Percentiles rank a stretch among this genome's conserved stretches.
Conservation (phyloP, 2,888 invertebrate species). For the Scelioninae gen. 1 region DNA sequence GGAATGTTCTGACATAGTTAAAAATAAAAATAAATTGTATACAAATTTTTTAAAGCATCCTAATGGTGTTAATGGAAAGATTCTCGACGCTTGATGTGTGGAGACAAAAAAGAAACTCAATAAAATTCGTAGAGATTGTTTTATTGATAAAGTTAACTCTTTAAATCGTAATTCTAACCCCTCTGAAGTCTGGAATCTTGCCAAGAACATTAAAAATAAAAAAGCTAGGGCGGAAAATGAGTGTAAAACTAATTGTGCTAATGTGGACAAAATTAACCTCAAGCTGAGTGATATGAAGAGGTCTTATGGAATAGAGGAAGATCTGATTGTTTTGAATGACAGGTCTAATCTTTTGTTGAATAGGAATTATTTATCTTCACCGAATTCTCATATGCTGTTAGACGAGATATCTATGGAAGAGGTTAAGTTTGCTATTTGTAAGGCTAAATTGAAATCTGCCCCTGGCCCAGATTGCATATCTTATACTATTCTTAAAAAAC, state of each 20-base stretch:
- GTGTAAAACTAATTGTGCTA: background rate
- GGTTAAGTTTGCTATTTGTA: background rate
- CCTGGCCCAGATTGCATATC: background rate
- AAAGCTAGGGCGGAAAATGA: background rate
- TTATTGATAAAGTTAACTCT: background rate
- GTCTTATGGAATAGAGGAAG: background rate
- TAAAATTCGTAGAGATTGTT: background rate
- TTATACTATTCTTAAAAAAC: background rate
- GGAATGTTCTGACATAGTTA: background rate
- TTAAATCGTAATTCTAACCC: background rate
- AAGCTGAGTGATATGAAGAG: background rate
- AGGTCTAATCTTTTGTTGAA: background rate
- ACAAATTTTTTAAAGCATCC: background rate
- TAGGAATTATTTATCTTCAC: background rate
- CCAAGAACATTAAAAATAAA: slow-evolving; percentile 7
- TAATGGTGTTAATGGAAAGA: background rate
- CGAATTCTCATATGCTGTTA: background rate
- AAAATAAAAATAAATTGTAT: background rate
- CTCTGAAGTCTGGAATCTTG: slow-evolving; percentile 4
- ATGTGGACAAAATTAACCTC: background rate
- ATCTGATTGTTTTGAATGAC: background rate
- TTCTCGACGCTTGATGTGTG: background rate
- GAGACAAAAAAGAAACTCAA: background rate
- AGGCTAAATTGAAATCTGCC: background rate
- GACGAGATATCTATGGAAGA: background rate